These are phyloP conservation scores for Cuculus canorus DNA, from an alignment of 2,797 vertebrate genomes.

Conservation along the genomic window DNA sequence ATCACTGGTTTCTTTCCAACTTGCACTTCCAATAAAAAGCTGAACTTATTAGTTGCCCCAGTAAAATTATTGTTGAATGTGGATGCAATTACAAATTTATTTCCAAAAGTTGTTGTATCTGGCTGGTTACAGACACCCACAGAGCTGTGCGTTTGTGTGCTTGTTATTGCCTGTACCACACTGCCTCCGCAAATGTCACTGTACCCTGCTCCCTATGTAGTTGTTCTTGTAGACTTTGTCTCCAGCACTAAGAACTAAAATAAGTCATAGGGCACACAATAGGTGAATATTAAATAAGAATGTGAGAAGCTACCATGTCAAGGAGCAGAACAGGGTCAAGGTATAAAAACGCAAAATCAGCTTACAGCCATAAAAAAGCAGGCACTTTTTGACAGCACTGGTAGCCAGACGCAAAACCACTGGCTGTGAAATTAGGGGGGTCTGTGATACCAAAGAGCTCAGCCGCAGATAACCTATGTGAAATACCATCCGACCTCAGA, in stretches of 20 bases:
- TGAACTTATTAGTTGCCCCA: background rate
- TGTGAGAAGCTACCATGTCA: background rate
- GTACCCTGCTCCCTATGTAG: background rate
- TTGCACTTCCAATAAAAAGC: background rate
- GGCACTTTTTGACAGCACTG: background rate
- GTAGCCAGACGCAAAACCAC: background rate
- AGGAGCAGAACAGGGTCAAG: background rate
- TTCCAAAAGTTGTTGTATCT: background rate
- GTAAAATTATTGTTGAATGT: background rate
- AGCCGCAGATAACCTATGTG: background rate
- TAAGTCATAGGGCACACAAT: rapidly evolving
- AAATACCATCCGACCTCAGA: background rate
- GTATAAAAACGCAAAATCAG: background rate
- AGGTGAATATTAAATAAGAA: background rate
- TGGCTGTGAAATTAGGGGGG: background rate
- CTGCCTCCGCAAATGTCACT: background rate
- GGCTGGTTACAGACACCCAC: background rate
- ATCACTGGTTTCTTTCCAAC: background rate
- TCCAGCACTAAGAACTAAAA: background rate
- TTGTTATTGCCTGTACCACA: background rate
- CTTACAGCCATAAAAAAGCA: background rate
- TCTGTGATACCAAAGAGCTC: background rate
- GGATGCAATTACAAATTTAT: background rate
- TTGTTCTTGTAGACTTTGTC: background rate
- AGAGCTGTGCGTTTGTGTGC: background rate